Evolutionary conservation across 2,888 invertebrate genomes (phyloP).

Genomic region (Pseudococcus jackbeardsleyi): DNA sequence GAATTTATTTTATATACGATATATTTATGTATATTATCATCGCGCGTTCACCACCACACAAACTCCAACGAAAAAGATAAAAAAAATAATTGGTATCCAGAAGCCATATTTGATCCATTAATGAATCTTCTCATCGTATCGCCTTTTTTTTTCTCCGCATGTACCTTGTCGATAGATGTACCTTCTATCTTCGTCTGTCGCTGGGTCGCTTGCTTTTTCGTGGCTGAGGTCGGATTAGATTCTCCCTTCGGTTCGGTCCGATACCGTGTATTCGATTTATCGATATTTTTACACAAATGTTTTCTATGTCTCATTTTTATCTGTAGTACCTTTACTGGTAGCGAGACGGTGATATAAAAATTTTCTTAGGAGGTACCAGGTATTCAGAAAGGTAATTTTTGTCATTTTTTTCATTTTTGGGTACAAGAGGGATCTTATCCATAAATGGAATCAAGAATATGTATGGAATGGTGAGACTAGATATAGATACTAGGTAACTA

Average conservation of each 20-base stretch:
- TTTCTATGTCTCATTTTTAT: constrained; percentile 47
- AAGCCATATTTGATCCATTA: constrained; percentile 61
- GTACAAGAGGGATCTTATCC: too few relatives aligned
- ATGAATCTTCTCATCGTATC: constrained; percentile 54
- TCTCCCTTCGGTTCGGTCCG: not conserved
- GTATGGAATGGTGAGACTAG: too few relatives aligned
- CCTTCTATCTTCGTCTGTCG: not conserved
- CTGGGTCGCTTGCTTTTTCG: constrained; percentile 6
- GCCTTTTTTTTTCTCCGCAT: not conserved
- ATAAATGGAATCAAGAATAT: too few relatives aligned
- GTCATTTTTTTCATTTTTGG: too few relatives aligned
- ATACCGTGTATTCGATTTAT: too few relatives aligned
- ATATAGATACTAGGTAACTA: too few relatives aligned
- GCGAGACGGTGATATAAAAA: not conserved
- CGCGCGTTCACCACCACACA: not conserved
- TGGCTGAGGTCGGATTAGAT: too few relatives aligned
- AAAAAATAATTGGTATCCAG: constrained; percentile 61
- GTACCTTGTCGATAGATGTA: not conserved
- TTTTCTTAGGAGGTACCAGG: not conserved
- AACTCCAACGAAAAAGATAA: not conserved
- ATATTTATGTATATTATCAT: constrained; percentile 51
- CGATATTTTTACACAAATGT: not conserved
- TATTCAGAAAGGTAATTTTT: too few relatives aligned
- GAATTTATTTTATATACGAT: constrained; percentile 39
- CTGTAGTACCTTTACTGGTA: not conserved